Conservation (phyloP, 2,888 invertebrate species). For the Eucera pruinosa region DNA sequence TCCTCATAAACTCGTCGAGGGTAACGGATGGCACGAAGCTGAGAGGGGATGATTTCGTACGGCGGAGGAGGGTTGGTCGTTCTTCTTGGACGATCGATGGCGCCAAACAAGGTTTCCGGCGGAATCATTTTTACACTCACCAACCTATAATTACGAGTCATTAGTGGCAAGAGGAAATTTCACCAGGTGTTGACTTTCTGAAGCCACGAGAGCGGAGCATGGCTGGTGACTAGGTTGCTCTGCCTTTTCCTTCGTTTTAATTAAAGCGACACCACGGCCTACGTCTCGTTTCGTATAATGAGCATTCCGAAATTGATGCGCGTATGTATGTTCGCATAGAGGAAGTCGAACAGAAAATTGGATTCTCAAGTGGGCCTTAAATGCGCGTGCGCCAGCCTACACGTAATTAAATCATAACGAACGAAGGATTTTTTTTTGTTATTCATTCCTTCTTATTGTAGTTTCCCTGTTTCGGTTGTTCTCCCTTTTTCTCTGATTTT, state of each 20-base stretch:
- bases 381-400: conserved; percentile 11
- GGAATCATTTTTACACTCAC: conserved; percentile 59
- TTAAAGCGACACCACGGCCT: conserved; percentile 48
- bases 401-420: conserved; percentile 50
- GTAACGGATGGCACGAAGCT: conserved; percentile 32
- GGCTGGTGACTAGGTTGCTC: not conserved
- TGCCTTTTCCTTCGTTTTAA: conserved; percentile 60
- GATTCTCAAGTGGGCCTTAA: conserved; percentile 35
- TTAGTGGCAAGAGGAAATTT: conserved; percentile 55
- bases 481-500: not conserved
- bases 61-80: not conserved
- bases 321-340: conserved; percentile 9
- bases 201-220: not conserved
- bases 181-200: conserved; percentile 50
- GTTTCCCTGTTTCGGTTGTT: no score
- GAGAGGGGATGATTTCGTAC: not conserved
- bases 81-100: conserved; percentile 56
- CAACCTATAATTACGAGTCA: conserved; percentile 64
- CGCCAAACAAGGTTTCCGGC: conserved; percentile 45
- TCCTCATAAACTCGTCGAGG: conserved; percentile 28
- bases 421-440: conserved; percentile 14
- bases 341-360: conserved; percentile 49
- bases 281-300: conserved; percentile 40
- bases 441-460: not conserved
- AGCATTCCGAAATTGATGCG: conserved; percentile 54